A percentile compares a stretch with the other conserved stretches of the same genome.
Conservation (phyloP, 2,888 invertebrate species). For the Drosophila paramelanica region DNA sequence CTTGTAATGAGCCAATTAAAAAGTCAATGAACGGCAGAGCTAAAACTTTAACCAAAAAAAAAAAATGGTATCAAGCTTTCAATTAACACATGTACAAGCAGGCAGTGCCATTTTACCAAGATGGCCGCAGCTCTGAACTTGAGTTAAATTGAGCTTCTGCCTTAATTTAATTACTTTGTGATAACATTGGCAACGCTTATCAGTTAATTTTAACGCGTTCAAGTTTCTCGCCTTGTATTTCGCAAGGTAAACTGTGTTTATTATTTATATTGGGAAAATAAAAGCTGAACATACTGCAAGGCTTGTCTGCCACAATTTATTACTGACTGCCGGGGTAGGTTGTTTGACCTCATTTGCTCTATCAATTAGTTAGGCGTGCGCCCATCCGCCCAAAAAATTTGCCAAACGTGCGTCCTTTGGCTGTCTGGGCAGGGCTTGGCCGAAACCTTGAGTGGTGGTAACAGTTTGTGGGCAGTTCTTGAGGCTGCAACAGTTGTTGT, state of each 20-base stretch:
- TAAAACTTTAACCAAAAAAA: slow-evolving; percentile 2
- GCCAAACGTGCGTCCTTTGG: slow-evolving; percentile 58
- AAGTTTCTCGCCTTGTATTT: slow-evolving; percentile 19
- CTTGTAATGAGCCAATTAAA: slow-evolving; percentile 43
- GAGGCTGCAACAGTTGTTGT: neutral
- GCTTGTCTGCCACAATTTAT: slow-evolving; percentile 18
- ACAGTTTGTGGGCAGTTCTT: slow-evolving; percentile 26
- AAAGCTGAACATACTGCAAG: neutral
- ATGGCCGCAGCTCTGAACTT: slow-evolving; percentile 33
- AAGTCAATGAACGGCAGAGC: slow-evolving; percentile 56
- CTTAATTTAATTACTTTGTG: slow-evolving; percentile 48
- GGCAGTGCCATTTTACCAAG: slow-evolving; percentile 8
- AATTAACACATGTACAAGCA: neutral
- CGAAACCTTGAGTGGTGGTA: slow-evolving; percentile 34
- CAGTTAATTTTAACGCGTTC: slow-evolving; percentile 34
- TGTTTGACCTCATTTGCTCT: slow-evolving; percentile 9
- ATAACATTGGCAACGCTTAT: slow-evolving; percentile 32
- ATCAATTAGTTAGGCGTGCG: slow-evolving; percentile 58
- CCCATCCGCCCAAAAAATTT: slow-evolving; percentile 57
- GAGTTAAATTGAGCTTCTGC: slow-evolving; percentile 21
- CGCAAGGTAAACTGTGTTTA: neutral
- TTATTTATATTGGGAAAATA: neutral
- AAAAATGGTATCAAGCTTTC: slow-evolving; percentile 41
- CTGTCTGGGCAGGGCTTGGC: slow-evolving; percentile 7
- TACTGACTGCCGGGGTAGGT: neutral